Conservation (phyloP, 2,113 vertebrate species). For the Circaetus gallicus region DNA sequence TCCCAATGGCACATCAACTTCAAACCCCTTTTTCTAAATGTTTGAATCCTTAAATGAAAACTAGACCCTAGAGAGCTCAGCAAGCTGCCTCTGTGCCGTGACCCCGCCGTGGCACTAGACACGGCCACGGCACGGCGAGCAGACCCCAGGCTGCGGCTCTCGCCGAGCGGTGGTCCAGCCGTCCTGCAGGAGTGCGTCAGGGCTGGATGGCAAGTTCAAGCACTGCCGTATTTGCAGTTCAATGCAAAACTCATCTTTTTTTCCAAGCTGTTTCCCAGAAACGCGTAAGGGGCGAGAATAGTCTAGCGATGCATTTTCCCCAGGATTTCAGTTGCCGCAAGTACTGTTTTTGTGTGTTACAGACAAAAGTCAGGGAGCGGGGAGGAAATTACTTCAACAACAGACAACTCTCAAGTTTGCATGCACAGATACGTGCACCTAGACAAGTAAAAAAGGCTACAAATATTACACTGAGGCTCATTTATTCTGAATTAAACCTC, state of each 20-base stretch:
- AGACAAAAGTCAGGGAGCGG: neutral
- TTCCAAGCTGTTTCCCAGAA: neutral
- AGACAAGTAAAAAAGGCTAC: neutral
- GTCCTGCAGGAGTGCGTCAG: neutral
- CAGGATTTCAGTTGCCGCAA: fast-evolving
- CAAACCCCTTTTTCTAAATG: neutral
- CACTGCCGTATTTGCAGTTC: neutral
- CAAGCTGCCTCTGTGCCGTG: neutral
- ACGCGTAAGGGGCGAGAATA: neutral
- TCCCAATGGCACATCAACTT: neutral
- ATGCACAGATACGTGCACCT: fast-evolving
- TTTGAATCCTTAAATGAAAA: neutral
- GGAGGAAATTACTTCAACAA: neutral
- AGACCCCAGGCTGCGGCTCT: neutral
- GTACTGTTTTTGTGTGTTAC: neutral
- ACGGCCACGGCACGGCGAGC: fast-evolving
- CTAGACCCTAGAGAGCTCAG: neutral
- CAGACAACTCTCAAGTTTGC: neutral
- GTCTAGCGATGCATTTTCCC: neutral
- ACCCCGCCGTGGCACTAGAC: neutral
- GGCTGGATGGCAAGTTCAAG: neutral
- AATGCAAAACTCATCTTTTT: neutral
- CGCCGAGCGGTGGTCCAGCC: fast-evolving
- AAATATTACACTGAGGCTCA: neutral
- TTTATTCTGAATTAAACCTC: neutral